A percentile compares a stretch with the other conserved stretches of the same genome.
Evolutionary conservation across 2,797 vertebrate genomes (phyloP).

Genomic region (Enteromius viviparus): DNA sequence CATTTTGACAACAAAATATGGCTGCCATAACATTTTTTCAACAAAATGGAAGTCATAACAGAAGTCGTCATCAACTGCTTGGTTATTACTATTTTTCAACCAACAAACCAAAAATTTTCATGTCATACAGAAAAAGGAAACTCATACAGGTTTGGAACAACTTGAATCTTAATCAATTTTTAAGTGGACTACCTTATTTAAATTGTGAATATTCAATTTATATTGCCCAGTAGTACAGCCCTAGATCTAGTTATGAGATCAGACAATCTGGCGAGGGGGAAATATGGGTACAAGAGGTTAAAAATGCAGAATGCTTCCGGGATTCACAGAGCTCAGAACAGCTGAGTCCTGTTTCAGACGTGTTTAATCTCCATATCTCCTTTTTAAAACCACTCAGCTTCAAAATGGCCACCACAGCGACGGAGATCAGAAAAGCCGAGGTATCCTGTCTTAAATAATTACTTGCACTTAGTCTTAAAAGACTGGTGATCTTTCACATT

Average conservation of each 20-base stretch:
- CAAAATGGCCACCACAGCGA: conserved; percentile 19
- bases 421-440: not conserved
- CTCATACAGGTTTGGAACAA: not conserved
- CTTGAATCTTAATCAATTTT: too few species aligned
- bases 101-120: too few species aligned
- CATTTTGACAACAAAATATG: not conserved
- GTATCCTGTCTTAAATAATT: conserved; percentile 13
- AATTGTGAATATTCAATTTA: not conserved
- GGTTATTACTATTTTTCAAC: not conserved
- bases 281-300: not conserved
- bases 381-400: conserved; percentile 36
- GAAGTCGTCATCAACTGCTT: not conserved
- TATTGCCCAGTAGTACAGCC: not conserved
- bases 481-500: conserved; percentile 18
- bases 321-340: conserved; percentile 35
- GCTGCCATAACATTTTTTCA: not conserved
- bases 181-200: not conserved
- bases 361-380: conserved; percentile 26
- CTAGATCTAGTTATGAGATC: not conserved
- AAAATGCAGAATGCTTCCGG: conserved; percentile 17
- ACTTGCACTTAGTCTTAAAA: conserved; percentile 20
- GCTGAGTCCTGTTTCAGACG: conserved; percentile 25
- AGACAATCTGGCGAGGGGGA: not conserved
- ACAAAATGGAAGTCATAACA: not conserved
- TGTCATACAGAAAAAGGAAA: not conserved